A percentile compares a stretch with the other conserved stretches of the same genome.
Evolutionary conservation across 1,140 invertebrate genomes (phyloP).

Genomic region (Nautilus pompilius): DNA sequence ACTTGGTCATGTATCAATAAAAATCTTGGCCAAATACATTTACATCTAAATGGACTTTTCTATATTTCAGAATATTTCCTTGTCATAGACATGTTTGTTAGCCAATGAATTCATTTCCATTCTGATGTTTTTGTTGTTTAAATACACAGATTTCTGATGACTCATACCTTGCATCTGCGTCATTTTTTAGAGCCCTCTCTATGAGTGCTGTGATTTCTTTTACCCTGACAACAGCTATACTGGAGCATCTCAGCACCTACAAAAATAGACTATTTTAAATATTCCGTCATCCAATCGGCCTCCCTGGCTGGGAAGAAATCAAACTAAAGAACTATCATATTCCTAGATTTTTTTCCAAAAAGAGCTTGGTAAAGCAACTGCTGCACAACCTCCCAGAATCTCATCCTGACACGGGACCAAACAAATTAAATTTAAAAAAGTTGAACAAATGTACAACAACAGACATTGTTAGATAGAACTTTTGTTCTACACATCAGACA

Average conservation of each 20-base stretch:
- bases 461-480: no score
- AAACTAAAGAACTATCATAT: no score
- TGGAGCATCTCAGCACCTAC: slow-evolving; percentile 69
- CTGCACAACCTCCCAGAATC: no score
- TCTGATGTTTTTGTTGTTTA: background rate
- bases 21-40: background rate
- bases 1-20: background rate
- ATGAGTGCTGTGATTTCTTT: slow-evolving; percentile 71
- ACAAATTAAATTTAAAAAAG: no score
- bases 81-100: background rate
- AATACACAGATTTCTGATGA: background rate
- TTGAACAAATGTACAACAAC: no score
- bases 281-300: background rate
- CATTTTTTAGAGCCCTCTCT: slow-evolving; percentile 68
- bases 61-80: background rate
- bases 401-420: no score
- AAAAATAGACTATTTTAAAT: slow-evolving; percentile 9
- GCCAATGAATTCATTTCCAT: background rate
- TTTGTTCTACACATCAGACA: no score
- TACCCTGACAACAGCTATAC: slow-evolving; percentile 70
- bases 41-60: background rate
- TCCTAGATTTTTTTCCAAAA: no score
- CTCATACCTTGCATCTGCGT: slow-evolving; percentile 58
- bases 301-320: no score
- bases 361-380: no score